Conservation (phyloP, 64 coral and sea anemone species). For the Dendrophyllia cribrosa region DNA sequence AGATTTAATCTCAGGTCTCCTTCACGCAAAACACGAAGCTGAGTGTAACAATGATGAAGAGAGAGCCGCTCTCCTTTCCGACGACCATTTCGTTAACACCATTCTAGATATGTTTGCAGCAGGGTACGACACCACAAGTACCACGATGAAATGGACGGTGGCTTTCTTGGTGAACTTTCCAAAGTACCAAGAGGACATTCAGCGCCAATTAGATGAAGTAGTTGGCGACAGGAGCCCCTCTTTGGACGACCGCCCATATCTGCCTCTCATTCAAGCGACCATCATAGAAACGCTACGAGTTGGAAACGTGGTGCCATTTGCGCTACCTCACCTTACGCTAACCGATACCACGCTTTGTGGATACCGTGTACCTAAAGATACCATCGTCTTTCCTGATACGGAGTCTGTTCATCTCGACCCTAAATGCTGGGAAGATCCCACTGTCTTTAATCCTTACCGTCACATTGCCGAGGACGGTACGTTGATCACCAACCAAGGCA, state of each 20-base stretch:
- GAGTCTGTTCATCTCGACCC: not conserved
- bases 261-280: slow-evolving; percentile 14
- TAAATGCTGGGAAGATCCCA: slow-evolving; percentile 16
- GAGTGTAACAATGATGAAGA: not conserved
- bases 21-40: slow-evolving; percentile 9
- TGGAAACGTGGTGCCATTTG: not conserved
- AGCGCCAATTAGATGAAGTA: slow-evolving; percentile 2
- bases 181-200: not conserved
- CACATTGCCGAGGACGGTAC: not conserved
- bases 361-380: slow-evolving; percentile 1
- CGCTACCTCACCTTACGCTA: not conserved
- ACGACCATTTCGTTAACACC: not conserved
- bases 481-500: not conserved
- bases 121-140: not conserved
- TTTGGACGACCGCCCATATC: not conserved
- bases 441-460: not conserved
- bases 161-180: not conserved
- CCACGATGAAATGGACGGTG: not conserved
- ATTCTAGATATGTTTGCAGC: slow-evolving; percentile 8
- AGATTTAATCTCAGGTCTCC: slow-evolving; percentile 6
- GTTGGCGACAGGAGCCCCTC: not conserved
- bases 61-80: not conserved
- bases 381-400: not conserved
- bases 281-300: not conserved
- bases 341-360: slow-evolving; percentile 10